phyloP scores from a whole-genome alignment of 2,797 vertebrate species.

The Fistularia commersonii region DNA sequence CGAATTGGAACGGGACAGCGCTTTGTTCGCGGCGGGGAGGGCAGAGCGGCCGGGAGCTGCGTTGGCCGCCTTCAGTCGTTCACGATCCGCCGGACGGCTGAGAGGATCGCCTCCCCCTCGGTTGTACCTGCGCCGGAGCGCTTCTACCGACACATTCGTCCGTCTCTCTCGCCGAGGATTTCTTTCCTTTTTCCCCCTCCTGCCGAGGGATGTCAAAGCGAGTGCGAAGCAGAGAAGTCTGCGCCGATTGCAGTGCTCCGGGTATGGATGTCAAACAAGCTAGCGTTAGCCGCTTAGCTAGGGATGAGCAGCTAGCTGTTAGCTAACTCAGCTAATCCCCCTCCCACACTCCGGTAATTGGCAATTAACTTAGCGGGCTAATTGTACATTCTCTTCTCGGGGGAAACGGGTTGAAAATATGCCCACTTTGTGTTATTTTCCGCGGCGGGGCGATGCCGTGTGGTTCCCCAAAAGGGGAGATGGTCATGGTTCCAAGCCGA shows the following conservation, averaged over 20 bases:
- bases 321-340: too few species aligned
- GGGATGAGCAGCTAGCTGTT: constrained; percentile 48
- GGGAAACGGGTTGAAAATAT: not conserved
- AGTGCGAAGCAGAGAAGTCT: constrained; percentile 90
- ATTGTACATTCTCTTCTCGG: not conserved
- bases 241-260: constrained; percentile 93
- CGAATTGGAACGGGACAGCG: constrained; percentile 44
- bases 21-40: constrained; percentile 68
- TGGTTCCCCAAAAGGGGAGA: too few species aligned
- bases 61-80: constrained; percentile 7
- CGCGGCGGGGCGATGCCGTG: too few species aligned
- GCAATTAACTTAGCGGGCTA: not conserved
- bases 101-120: constrained; percentile 4
- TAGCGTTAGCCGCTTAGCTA: constrained; percentile 61
- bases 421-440: constrained; percentile 3
- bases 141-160: too few species aligned
- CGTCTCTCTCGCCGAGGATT: not conserved
- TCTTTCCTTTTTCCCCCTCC: not conserved
- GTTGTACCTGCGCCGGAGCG: too few species aligned
- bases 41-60: constrained; percentile 24
- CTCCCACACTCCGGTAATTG: too few species aligned
- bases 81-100: constrained; percentile 12
- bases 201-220: constrained; percentile 86
- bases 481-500: too few species aligned
- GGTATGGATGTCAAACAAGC: constrained; percentile 77